Conservation (phyloP, 92 coral and sea anemone species). For the Phenganax subtilis region DNA sequence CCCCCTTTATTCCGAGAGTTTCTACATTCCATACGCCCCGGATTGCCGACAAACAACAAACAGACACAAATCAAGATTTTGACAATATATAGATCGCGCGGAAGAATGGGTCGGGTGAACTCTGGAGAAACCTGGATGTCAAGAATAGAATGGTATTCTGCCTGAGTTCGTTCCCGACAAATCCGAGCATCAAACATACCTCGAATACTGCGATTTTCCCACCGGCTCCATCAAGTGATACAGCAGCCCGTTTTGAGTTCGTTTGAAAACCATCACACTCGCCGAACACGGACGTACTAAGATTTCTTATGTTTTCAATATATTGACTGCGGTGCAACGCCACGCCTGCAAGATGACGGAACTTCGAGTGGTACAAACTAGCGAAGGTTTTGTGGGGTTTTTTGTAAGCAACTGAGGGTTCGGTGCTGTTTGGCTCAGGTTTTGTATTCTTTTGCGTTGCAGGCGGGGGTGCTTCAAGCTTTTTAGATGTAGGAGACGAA, state of each 20-base stretch:
- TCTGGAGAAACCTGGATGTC: no score
- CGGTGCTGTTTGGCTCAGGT: conserved; percentile 12
- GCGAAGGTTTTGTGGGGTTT: conserved; percentile 58
- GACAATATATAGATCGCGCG: no score
- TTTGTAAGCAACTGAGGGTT: conserved; percentile 34
- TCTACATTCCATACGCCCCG: no score
- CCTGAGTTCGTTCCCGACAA: neutral
- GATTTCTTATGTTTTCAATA: conserved; percentile 81
- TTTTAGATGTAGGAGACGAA: conserved; percentile 5
- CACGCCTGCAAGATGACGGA: conserved; percentile 75
- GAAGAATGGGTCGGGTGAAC: no score
- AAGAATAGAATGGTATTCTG: no score
- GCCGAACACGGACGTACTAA: conserved; percentile 73
- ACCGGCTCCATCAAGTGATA: conserved; percentile 81
- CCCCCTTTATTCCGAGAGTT: no score
- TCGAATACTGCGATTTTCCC: conserved; percentile 84
- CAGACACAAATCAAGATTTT: no score
- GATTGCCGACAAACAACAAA: no score
- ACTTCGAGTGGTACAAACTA: conserved; percentile 73
- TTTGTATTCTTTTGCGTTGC: neutral
- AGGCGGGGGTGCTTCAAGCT: neutral
- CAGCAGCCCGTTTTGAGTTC: conserved; percentile 73
- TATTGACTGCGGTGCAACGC: conserved; percentile 85
- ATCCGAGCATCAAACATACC: conserved; percentile 44
- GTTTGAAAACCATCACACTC: conserved; percentile 88